Percentiles rank a stretch among this genome's conserved stretches.
These are phyloP conservation scores for Clepsis dumicolana DNA, from an alignment of 2,888 invertebrate genomes.

Conservation along the genomic window DNA sequence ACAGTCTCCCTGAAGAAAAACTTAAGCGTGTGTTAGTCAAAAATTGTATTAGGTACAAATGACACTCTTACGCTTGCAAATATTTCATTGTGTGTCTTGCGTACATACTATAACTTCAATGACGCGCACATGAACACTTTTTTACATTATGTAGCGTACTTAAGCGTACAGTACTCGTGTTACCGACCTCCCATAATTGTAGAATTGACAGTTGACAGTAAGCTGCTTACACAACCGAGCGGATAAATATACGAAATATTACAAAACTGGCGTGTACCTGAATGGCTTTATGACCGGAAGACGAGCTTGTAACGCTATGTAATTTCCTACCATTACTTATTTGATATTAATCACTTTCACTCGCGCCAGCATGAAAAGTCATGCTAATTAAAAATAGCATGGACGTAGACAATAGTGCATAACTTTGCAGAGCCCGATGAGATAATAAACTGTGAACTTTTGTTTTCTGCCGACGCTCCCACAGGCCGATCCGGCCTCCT, in stretches of 20 bases:
- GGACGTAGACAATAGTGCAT: slow-evolving; percentile 45
- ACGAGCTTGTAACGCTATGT: slow-evolving; percentile 6
- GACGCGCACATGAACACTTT: not conserved
- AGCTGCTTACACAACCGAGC: not conserved
- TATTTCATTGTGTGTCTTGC: not conserved
- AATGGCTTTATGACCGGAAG: slow-evolving; percentile 13
- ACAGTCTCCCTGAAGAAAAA: slow-evolving; percentile 16
- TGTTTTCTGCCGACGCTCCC: slow-evolving; percentile 58
- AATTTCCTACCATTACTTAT: slow-evolving; percentile 28
- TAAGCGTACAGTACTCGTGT: slow-evolving; percentile 16
- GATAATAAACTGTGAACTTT: slow-evolving; percentile 41
- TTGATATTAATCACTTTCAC: slow-evolving; percentile 44
- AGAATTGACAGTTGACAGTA: slow-evolving; percentile 38
- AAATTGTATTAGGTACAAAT: slow-evolving; percentile 10
- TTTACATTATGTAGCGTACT: slow-evolving; percentile 10
- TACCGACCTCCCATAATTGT: slow-evolving; percentile 29
- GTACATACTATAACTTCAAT: not conserved
- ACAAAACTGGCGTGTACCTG: slow-evolving; percentile 10
- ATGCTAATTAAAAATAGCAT: slow-evolving; percentile 44
- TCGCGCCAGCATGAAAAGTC: slow-evolving; percentile 27
- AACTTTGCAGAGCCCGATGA: slow-evolving; percentile 45
- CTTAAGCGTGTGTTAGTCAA: slow-evolving; percentile 5
- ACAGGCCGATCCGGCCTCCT: slow-evolving; percentile 53
- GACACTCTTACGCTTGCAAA: slow-evolving; percentile 6
- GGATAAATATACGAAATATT: slow-evolving; percentile 21